These are phyloP conservation scores for Lasiurus cinereus DNA, from an alignment of 2,113 vertebrate genomes.

Conservation along the genomic window DNA sequence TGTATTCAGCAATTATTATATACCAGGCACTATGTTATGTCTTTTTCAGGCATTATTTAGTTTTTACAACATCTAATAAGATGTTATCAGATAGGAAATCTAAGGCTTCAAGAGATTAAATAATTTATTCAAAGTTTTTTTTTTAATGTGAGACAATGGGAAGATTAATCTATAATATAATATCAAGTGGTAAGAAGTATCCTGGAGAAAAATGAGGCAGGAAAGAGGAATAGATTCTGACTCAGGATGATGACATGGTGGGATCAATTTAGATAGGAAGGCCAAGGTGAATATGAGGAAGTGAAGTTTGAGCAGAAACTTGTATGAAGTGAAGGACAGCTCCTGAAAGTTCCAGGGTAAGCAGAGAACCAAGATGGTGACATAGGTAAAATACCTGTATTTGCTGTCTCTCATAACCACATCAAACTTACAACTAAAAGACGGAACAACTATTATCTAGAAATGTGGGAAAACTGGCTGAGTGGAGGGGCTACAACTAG, in stretches of 20 bases:
- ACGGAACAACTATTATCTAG: too few species aligned
- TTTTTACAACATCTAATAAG: background rate
- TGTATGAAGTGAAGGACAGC: background rate
- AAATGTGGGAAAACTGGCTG: too few species aligned
- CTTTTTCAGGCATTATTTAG: background rate
- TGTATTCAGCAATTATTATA: slow-evolving; percentile 5
- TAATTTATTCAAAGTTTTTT: background rate
- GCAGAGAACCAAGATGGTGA: too few species aligned
- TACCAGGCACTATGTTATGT: background rate
- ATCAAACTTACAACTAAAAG: too few species aligned
- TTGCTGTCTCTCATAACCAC: too few species aligned
- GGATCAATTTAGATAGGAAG: background rate
- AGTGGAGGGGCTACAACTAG: too few species aligned
- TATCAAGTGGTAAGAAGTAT: background rate
- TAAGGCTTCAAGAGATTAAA: too few species aligned
- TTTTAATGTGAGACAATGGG: background rate
- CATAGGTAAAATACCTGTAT: too few species aligned
- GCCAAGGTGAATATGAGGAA: background rate
- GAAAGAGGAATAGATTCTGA: background rate
- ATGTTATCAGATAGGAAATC: background rate
- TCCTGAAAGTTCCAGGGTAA: background rate
- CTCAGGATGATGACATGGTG: background rate
- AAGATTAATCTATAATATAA: background rate
- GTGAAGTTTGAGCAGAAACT: background rate
- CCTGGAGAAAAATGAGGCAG: background rate